These are phyloP conservation scores for Dallia pectoralis DNA, from an alignment of 2,797 vertebrate genomes.

Conservation along the genomic window DNA sequence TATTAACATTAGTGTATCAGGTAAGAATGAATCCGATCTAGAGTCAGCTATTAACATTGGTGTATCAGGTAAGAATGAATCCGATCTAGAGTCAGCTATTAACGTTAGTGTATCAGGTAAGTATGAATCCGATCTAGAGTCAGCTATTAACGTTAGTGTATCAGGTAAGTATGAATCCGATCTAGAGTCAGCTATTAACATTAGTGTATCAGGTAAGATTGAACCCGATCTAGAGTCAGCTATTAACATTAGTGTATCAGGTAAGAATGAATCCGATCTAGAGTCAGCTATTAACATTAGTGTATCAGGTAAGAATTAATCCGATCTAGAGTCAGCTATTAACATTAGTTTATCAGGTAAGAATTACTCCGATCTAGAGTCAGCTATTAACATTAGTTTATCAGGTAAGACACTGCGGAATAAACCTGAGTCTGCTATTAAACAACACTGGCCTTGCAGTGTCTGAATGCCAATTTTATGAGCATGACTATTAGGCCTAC, in stretches of 20 bases:
- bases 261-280: slow-evolving; percentile 73
- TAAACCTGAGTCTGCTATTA: slow-evolving; percentile 26
- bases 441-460: background rate
- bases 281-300: slow-evolving; percentile 73
- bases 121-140: slow-evolving; percentile 66
- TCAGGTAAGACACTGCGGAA: slow-evolving; percentile 71
- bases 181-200: slow-evolving; percentile 72
- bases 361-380: slow-evolving; percentile 66
- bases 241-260: slow-evolving; percentile 77
- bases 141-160: slow-evolving; percentile 76
- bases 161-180: too few relatives aligned
- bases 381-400: slow-evolving; percentile 76
- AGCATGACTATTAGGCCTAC: background rate
- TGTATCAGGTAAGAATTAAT: too few relatives aligned
- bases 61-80: slow-evolving; percentile 78
- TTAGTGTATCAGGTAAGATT: slow-evolving; percentile 78
- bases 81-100: slow-evolving; percentile 71
- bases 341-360: slow-evolving; percentile 79
- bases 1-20: slow-evolving; percentile 77
- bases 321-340: slow-evolving; percentile 71
- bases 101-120: slow-evolving; percentile 79
- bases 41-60: slow-evolving; percentile 73
- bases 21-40: slow-evolving; percentile 77
- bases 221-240: slow-evolving; percentile 70
- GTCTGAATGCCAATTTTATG: background rate